phyloP scores from a whole-genome alignment of 1,140 invertebrate genomes.

The Dryas iulia region DNA sequence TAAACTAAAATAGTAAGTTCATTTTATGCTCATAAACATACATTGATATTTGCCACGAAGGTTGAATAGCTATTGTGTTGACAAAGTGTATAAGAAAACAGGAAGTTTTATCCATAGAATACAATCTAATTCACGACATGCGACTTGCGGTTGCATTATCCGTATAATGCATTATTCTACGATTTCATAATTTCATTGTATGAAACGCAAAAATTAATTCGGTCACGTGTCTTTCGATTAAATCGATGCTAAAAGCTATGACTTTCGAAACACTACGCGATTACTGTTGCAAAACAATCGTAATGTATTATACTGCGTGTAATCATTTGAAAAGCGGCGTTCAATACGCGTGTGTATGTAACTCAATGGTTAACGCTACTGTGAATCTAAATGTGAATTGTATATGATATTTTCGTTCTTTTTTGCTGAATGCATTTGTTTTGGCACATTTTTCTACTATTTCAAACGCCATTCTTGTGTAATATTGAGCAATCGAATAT shows the following conservation, averaged over 20 bases:
- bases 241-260: slow-evolving; percentile 21
- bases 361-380: not conserved
- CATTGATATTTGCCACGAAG: not conserved
- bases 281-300: slow-evolving; percentile 29
- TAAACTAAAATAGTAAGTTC: not conserved
- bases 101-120: slow-evolving; percentile 10
- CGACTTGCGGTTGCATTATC: not conserved
- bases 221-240: slow-evolving; percentile 17
- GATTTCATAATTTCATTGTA: slow-evolving; percentile 20
- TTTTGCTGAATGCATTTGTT: not conserved
- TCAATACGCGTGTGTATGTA: not conserved
- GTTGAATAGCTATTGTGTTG: slow-evolving; percentile 1
- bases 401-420: not conserved
- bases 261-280: slow-evolving; percentile 20
- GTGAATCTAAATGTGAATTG: not conserved
- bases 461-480: too few relatives aligned
- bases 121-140: slow-evolving; percentile 21
- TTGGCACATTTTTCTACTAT: not conserved
- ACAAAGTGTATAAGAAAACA: slow-evolving; percentile 19
- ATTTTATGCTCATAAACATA: not conserved
- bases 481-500: too few relatives aligned
- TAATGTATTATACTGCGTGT: slow-evolving; percentile 18
- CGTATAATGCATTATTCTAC: not conserved
- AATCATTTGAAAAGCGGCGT: slow-evolving; percentile 18
- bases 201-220: slow-evolving; percentile 26